Base-by-base conservation (phyloP, 2,888 invertebrate genomes). In the Conus canariensis region DNA sequence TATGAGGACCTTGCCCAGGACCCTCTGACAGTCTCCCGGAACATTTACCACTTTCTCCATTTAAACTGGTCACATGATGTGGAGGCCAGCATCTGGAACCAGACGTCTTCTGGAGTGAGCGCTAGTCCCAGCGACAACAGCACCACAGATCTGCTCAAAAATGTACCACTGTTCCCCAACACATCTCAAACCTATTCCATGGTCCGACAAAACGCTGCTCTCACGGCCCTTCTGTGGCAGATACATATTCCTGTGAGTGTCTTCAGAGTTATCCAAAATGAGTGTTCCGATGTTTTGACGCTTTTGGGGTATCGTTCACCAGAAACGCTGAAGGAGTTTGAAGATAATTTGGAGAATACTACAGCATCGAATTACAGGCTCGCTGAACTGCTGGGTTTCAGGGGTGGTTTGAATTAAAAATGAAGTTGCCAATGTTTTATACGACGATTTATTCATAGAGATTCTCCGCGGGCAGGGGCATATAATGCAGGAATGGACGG, bases 1-100 rank as follows among this genome's bases (percentile, higher is more conserved):
- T 88, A 88, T 80, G 88, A 88, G 22, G 88, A 88, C 14, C 59
- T 88, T 2, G 88, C 83, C n/a, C 59, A 64, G 2, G 9, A 56
- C 30, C 88, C 88, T 10, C 30, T 64, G 25, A 22, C 9, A 4
- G 64, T 83, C 60, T 25, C 88, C 59, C 14, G n/a, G 6, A 25
- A 60, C 30, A 88, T 88, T 22, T 88, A 88, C 88, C 10, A 60
- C 16, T 88, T 88, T 12, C 83, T 88, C n/a, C 60, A 82, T n/a
- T 59, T 88, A 2, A 58, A 59, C 64, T 88, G 25, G 30, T 80
- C 82, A 3, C 12, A 30, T 5, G 22, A 10, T 0, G 30, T 88
- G 12, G 59, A 12, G 0, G 0, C 19, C 14, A 4, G 19, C 8
- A 58, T 88, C 10, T 4, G 19, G 19, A 9, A 22, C 16, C 88